Evolutionary conservation across 2,113 vertebrate genomes (phyloP).

Genomic region (Danionella cerebrum): DNA sequence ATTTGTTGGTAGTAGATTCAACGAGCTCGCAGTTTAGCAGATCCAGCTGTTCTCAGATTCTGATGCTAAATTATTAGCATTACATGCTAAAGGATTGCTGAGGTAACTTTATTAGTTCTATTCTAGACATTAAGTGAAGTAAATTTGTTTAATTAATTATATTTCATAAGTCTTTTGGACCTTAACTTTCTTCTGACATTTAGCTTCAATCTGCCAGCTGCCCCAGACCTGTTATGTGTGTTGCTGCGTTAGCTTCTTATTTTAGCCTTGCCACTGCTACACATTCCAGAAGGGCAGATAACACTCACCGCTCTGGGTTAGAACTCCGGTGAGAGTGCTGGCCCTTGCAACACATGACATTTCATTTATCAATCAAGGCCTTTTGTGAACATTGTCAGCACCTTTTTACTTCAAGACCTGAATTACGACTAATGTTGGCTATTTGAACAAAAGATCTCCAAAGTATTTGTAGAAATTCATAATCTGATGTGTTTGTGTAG

Average conservation of each 20-base stretch:
- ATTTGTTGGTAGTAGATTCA: no score
- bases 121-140: no score
- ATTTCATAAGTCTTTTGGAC: slow-evolving; percentile 10
- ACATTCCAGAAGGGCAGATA: slow-evolving; percentile 67
- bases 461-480: no score
- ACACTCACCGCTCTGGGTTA: slow-evolving; percentile 38
- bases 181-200: slow-evolving; percentile 63
- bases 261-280: slow-evolving; percentile 64
- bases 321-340: neutral
- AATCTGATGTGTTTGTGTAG: no score
- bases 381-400: no score
- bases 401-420: neutral
- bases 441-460: no score
- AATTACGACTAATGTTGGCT: no score
- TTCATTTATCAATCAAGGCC: no score
- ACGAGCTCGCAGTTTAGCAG: neutral
- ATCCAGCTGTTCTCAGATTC: neutral
- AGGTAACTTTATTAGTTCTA: no score
- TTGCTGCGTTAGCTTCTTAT: slow-evolving; percentile 58
- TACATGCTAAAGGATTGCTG: neutral
- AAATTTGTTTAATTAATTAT: no score
- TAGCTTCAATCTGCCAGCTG: slow-evolving; percentile 51
- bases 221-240: slow-evolving; percentile 47
- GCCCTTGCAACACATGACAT: neutral
- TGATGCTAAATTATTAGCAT: neutral